Conservation (phyloP, 2,888 invertebrate genomes). For the Criorhina ranunculi region DNA sequence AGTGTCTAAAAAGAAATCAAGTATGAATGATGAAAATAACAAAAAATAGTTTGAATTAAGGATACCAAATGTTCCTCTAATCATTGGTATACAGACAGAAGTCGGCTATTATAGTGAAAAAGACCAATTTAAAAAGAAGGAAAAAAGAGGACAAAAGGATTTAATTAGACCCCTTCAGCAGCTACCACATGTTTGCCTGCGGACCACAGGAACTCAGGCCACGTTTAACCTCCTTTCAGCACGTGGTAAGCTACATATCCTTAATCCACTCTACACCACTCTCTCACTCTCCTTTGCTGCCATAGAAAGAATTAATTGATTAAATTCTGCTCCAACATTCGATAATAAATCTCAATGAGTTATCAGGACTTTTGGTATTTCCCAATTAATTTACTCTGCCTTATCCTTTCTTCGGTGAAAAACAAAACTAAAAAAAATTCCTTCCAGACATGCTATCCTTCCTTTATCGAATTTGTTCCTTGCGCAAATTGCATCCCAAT, state of each 20-base stretch:
- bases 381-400: constrained; percentile 51
- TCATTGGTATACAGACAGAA: no score
- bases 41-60: no score
- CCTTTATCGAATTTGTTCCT: constrained; percentile 46
- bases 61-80: no score
- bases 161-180: no score
- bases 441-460: not conserved
- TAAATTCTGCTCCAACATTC: constrained; percentile 28
- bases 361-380: constrained; percentile 53
- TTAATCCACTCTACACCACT: not conserved
- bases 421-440: constrained; percentile 13
- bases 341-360: constrained; percentile 58
- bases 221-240: no score
- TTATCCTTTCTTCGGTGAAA: constrained; percentile 20
- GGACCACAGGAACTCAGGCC: no score
- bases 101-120: no score
- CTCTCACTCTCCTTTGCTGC: not conserved
- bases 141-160: no score
- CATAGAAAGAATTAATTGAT: constrained; percentile 50
- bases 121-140: no score
- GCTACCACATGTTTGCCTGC: no score
- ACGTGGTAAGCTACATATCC: not conserved
- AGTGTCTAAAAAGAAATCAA: no score
- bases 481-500: constrained; percentile 66
- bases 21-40: no score